A percentile compares a stretch with the other conserved stretches of the same genome.
Evolutionary conservation across 2,797 vertebrate species (phyloP).

Genomic region (Manis javanica): DNA sequence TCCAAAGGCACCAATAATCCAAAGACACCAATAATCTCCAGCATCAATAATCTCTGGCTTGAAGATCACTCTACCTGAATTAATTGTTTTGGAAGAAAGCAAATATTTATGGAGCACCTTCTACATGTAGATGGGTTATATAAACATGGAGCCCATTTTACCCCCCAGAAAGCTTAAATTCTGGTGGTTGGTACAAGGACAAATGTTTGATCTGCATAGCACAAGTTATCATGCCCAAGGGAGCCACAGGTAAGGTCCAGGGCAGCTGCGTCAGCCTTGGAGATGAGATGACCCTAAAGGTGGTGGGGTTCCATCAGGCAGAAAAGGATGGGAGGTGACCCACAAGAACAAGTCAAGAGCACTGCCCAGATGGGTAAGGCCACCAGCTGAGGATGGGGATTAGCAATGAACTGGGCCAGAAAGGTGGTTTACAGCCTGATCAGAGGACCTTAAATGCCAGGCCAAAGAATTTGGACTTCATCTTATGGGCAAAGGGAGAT

Average conservation of each 20-base stretch:
- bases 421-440: background rate
- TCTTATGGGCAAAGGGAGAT: background rate
- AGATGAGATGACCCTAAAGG: background rate
- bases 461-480: background rate
- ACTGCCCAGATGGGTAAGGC: background rate
- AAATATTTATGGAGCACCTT: background rate
- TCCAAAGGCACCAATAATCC: background rate
- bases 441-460: background rate
- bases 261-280: background rate
- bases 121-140: background rate
- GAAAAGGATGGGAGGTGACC: background rate
- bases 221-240: background rate
- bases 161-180: background rate
- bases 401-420: background rate
- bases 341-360: background rate
- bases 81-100: background rate
- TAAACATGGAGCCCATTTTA: background rate
- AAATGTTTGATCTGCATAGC: background rate
- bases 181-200: background rate
- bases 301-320: background rate
- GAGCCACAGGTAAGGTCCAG: background rate
- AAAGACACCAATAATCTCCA: background rate
- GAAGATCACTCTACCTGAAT: background rate
- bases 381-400: background rate
- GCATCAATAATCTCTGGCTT: background rate